Evolutionary conservation across 1,140 invertebrate species (phyloP).

Genomic region (Teleopsis dalmanni): DNA sequence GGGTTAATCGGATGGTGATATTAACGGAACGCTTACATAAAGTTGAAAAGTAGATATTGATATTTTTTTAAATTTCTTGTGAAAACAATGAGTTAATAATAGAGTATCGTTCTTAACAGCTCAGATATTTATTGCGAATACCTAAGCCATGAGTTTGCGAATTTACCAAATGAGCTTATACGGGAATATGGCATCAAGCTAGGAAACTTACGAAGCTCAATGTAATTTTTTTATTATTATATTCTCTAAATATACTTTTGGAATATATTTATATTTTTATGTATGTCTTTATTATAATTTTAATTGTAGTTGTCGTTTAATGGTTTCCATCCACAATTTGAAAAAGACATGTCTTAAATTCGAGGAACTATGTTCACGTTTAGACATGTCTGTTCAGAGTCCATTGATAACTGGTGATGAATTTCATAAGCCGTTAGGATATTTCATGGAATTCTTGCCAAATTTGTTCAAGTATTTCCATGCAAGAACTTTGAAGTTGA

Average conservation of each 20-base stretch:
- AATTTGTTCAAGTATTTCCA: slow-evolving; percentile 29
- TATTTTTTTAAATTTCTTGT: no score
- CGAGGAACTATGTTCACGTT: slow-evolving; percentile 7
- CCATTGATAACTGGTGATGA: slow-evolving; percentile 22
- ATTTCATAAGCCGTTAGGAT: slow-evolving; percentile 30
- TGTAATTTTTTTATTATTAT: no score
- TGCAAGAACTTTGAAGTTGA: slow-evolving; percentile 16
- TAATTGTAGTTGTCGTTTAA: slow-evolving; percentile 7
- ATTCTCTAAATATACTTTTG: no score
- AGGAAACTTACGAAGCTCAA: slow-evolving; percentile 16
- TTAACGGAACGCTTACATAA: slow-evolving; percentile 6
- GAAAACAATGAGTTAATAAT: no score
- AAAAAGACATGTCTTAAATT: slow-evolving; percentile 8
- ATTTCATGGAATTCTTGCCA: slow-evolving; percentile 25
- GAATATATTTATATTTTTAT: no score
- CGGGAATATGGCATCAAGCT: slow-evolving; percentile 21
- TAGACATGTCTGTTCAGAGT: slow-evolving; percentile 14
- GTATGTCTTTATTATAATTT: no score
- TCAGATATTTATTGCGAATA: no score
- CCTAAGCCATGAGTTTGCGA: slow-evolving; percentile 11
- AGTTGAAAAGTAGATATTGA: no score
- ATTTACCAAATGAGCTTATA: slow-evolving; percentile 14
- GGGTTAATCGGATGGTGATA: neutral
- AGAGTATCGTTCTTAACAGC: no score
- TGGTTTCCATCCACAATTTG: neutral